A percentile compares a stretch with the other conserved stretches of the same genome.
Conservation (phyloP, 2,797 vertebrate genomes). For the Gobio occitaniae region DNA sequence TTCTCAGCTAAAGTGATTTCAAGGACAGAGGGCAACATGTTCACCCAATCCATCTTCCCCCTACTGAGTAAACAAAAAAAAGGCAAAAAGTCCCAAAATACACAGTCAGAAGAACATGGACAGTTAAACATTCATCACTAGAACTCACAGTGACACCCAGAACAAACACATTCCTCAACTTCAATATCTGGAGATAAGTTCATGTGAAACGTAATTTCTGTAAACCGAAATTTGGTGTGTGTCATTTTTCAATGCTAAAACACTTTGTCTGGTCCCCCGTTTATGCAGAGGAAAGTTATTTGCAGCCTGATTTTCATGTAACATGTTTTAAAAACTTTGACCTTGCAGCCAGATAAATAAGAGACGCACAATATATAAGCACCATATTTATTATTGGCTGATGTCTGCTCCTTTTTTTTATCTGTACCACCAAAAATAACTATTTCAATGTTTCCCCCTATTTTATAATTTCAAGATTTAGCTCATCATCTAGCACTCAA, state of each 20-base stretch:
- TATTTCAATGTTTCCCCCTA: background rate
- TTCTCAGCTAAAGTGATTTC: background rate
- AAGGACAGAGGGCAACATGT: background rate
- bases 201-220: background rate
- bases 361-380: background rate
- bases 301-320: background rate
- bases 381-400: background rate
- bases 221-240: background rate
- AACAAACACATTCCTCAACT: background rate
- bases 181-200: background rate
- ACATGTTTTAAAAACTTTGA: background rate
- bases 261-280: background rate
- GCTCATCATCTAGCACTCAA: background rate
- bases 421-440: background rate
- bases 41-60: background rate
- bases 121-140: constrained; percentile 47
- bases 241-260: background rate
- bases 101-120: background rate
- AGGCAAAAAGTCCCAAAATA: background rate
- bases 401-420: no score
- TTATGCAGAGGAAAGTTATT: background rate
- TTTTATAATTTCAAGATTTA: background rate
- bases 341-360: background rate
- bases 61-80: constrained; percentile 27
- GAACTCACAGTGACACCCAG: background rate